Conservation (phyloP, 2,888 invertebrate species). For the Euclidia mi region DNA sequence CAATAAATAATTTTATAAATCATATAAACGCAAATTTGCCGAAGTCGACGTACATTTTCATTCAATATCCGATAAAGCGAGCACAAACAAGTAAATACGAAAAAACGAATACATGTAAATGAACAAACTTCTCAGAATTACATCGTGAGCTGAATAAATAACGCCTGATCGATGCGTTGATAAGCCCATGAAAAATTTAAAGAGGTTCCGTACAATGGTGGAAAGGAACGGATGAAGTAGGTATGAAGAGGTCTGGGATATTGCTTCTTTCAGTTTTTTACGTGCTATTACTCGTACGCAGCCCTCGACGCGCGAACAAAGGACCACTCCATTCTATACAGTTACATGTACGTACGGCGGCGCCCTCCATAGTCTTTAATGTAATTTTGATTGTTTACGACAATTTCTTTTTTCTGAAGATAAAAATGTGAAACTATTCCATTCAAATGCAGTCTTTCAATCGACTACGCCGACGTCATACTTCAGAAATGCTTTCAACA, state of each 20-base stretch:
- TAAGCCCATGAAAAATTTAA: slow-evolving; percentile 84
- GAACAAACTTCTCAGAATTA: slow-evolving; percentile 82
- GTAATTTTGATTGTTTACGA: slow-evolving; percentile 63
- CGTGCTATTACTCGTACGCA: slow-evolving; percentile 71
- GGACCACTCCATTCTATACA: slow-evolving; percentile 70
- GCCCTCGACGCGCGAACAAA: slow-evolving; percentile 72
- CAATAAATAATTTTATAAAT: slow-evolving; percentile 31
- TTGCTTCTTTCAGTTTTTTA: slow-evolving; percentile 74
- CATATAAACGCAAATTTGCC: slow-evolving; percentile 57
- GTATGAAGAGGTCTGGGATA: slow-evolving; percentile 70
- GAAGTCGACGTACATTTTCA: slow-evolving; percentile 62
- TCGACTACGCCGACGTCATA: slow-evolving; percentile 46
- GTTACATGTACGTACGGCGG: slow-evolving; percentile 58
- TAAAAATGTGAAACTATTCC: slow-evolving; percentile 30
- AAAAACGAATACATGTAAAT: slow-evolving; percentile 84
- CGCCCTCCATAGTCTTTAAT: slow-evolving; percentile 57
- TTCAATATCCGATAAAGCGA: slow-evolving; percentile 75
- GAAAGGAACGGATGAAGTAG: slow-evolving; percentile 70
- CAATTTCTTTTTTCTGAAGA: slow-evolving; percentile 42
- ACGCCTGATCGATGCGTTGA: slow-evolving; percentile 84
- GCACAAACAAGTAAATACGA: slow-evolving; percentile 76
- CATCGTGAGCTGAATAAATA: slow-evolving; percentile 85
- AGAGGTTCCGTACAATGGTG: slow-evolving; percentile 74
- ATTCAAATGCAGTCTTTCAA: slow-evolving; percentile 32
- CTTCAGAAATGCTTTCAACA: slow-evolving; percentile 68